Base-by-base conservation (phyloP, 2,113 vertebrate genomes). In the Pygathrix nemaeus region DNA sequence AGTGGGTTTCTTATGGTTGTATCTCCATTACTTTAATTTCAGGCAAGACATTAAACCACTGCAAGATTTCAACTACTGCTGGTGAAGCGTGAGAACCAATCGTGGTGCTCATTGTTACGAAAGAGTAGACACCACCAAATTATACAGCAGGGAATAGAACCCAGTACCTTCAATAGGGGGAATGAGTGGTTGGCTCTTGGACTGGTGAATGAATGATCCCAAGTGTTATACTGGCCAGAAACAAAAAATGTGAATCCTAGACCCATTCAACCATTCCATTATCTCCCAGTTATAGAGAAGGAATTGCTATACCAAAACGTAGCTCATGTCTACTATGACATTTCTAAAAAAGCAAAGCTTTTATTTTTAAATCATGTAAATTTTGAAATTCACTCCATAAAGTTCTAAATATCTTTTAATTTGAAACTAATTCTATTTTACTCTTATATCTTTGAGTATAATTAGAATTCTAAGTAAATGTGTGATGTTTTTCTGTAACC, bases 1-100 rank as follows among this genome's bases (percentile, higher is more conserved):
- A 18, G 27, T 79, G 95, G 72, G 30, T 76, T 93, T 83, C 96
- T 94, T 85, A 96, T 40, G 72, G 40, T 23, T 48, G n/a, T 57
- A 50, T 73, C 88, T 96, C 59, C 88, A 83, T 90, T 94, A 97
- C 89, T 96, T 96, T 95, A 95, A 95, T 95, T 96, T 84, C 90
- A 88, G 92, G 88, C 20, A 88, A 61, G 80, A 57, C 88, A 90
- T 94, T 93, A 88, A 86, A 90, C 57, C 0, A 2, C 79, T 73
- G 38, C 32, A 88, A 84, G 73, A 93, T 35, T 92, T 87, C 94
- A 88, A 75, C 88, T 55, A 55, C 35, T 45, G 64, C 27, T 48
- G 55, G 81, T 2, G 40, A 89, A 73, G 73, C 1, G 1, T 18
- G 38, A 76, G 78, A 50, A n/a, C 17, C 4, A 3, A 27, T 4